A percentile compares a stretch with the other conserved stretches of the same genome.
phyloP scores from a whole-genome alignment of 2,113 vertebrate species.

The Tauraco erythrolophus region DNA sequence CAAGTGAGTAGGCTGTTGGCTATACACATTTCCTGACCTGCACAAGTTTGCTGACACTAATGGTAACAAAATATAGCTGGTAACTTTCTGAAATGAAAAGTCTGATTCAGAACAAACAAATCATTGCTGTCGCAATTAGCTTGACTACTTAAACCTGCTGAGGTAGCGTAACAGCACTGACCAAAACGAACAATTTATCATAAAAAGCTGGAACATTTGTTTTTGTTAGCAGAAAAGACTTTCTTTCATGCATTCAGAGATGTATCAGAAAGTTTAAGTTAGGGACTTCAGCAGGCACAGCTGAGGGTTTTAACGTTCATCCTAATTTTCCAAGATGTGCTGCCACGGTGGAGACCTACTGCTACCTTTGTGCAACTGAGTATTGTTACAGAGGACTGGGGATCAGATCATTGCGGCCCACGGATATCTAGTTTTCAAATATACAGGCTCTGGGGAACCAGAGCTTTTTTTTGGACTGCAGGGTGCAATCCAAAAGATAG shows the following conservation, averaged over 20 bases:
- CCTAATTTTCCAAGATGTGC: neutral
- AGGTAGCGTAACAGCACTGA: neutral
- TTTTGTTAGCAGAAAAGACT: neutral
- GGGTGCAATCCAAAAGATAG: neutral
- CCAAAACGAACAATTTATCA: neutral
- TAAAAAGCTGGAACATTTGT: neutral
- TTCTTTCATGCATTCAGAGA: neutral
- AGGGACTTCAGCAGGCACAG: neutral
- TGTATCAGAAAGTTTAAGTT: neutral
- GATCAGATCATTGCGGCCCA: neutral
- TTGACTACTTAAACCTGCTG: neutral
- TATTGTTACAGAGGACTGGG: neutral
- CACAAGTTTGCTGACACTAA: neutral
- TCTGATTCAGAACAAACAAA: neutral
- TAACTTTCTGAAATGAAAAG: neutral
- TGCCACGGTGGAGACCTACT: neutral
- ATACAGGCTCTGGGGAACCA: rapidly evolving
- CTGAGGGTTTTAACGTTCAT: neutral
- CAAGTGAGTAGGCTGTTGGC: constrained; percentile 58
- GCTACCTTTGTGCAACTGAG: neutral
- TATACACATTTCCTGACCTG: neutral
- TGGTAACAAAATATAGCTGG: neutral
- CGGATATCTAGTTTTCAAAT: neutral
- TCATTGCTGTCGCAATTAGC: neutral
- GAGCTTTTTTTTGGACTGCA: neutral